Base-by-base conservation (phyloP, 2,113 vertebrate species). In the Butastur rufipennis region DNA sequence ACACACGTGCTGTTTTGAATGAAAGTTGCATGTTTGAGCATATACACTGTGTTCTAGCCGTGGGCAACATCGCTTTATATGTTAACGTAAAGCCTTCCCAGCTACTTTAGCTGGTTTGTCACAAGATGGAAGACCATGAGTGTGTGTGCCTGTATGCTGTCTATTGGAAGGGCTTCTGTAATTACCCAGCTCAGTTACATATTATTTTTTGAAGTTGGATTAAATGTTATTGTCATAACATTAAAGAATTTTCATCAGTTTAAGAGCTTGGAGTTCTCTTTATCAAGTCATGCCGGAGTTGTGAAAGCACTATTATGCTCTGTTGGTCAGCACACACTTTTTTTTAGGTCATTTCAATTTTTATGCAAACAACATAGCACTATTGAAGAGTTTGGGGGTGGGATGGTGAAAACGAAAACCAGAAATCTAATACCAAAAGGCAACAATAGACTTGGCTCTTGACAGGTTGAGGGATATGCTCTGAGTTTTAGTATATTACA, bases 401-500 rank as follows among this genome's bases (percentile, higher is more conserved):
- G 67, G 47, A 52, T 58, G 36, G 20, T 86, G 48, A 65, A 91
- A 91, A 88, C 10, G 7, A 67, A 86, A 89, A 95, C 0, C 53
- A 78, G 72, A 93, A 88, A 94, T 94, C 56, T 95, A 84, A 87
- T 87, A 89, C 34, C 66, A 81, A 82, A 84, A 85, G n/a, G 40
- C 77, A 95, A 81, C 77, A 92, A 94, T 72, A 77, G 67, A 93
- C 48, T 94, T 92, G 83, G 77, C 56, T 94, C 43, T 86, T 94
- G 77, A 87, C 78, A 96, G 70, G 32, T 68, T 94, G 88, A 91
- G 71, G 77, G 62, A 89, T 86, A 75, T 55, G 65, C 48, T 95
- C 68, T 62, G 93, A 94, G 65, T 94, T 95, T 94, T 85, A 91
- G 61, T 94, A 87, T 87, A 95, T 96, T 89, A 91, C 94, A 89